Evolutionary conservation across 2,797 vertebrate species (phyloP), one percentile per base, ranked within the genome.

Genomic region (Pseudochaenichthys georgianus): DNA sequence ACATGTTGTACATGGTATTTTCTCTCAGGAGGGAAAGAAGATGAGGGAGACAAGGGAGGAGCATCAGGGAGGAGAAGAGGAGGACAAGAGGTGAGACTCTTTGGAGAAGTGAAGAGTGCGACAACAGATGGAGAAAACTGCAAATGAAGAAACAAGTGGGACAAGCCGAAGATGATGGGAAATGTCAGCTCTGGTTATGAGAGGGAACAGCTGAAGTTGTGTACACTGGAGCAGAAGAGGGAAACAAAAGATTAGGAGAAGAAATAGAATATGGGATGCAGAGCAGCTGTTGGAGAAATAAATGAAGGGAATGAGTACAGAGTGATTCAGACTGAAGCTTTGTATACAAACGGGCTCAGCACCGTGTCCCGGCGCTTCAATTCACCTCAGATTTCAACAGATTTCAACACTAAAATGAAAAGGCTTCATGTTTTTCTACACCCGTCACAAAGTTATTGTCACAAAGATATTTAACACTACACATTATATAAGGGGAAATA

Each of bases 1-100:
- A 64, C 7, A 1, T 42, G 31, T 17, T 6, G 8, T 51, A 28
- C 28, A 34, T 34, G 34, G 34, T 34, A 34, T 28, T 43, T 16
- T 45, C n/a, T 52, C 28, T 23, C 9, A 12, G 16, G 45, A 45
- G 19, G 45, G 3, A 23, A 38, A 17, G 62, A 60, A 62, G 47
- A 69, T 1, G 28, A 52, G 15, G 13, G 5, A 15, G 54, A 50
- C 1, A 31, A 5, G 2, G 53, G 62, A 38, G 10, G 17, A 70
- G 52, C 13, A 34, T 11, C 0, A 6, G 17, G 38, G 15, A 17
- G 23, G 13, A 2, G 19, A 43, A 4, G 34, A 66, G 55, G 50
- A 45, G 50, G 46, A 53, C 50, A 31, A 52, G 34, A 64, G 46
- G 62, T 12, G 60, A 38, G 34, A 59, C 9, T 52, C 34, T 50